A percentile compares a stretch with the other conserved stretches of the same genome.
These are phyloP conservation scores for Drosophila niveifrons DNA, from an alignment of 2,888 invertebrate genomes.

Conservation along the genomic window DNA sequence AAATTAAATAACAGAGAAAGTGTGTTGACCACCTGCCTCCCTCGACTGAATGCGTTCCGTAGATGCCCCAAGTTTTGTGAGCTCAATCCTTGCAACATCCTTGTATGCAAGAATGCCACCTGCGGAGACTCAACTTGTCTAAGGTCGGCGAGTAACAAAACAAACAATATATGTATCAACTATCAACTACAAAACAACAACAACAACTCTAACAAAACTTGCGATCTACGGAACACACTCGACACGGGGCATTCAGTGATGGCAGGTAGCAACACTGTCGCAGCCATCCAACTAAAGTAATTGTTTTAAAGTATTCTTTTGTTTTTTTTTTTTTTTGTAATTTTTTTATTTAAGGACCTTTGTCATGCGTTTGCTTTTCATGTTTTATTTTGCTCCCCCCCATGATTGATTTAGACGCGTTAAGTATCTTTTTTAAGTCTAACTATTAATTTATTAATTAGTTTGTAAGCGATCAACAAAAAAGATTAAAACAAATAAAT, in stretches of 20 bases:
- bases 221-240: constrained; percentile 15
- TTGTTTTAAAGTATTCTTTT: constrained; percentile 56
- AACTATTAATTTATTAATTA: constrained; percentile 82
- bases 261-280: constrained; percentile 30
- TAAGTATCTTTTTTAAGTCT: constrained; percentile 77
- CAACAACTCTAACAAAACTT: constrained; percentile 36
- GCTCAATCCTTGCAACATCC: constrained; percentile 14
- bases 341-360: constrained; percentile 45
- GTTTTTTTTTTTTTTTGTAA: constrained; percentile 25
- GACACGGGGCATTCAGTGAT: background rate
- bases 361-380: constrained; percentile 58
- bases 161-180: background rate
- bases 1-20: constrained; percentile 23
- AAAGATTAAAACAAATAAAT: constrained; percentile 60
- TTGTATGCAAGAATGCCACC: background rate
- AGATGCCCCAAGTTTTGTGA: constrained; percentile 35
- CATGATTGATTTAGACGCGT: constrained; percentile 67
- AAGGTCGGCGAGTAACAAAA: constrained; percentile 65
- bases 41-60: background rate
- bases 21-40: constrained; percentile 19
- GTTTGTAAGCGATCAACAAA: constrained; percentile 70
- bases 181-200: background rate
- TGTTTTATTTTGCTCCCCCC: constrained; percentile 55
- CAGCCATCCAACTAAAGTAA: constrained; percentile 50
- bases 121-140: constrained; percentile 81